Conservation (phyloP, 2,888 invertebrate genomes). For the Nemurella pictetii region DNA sequence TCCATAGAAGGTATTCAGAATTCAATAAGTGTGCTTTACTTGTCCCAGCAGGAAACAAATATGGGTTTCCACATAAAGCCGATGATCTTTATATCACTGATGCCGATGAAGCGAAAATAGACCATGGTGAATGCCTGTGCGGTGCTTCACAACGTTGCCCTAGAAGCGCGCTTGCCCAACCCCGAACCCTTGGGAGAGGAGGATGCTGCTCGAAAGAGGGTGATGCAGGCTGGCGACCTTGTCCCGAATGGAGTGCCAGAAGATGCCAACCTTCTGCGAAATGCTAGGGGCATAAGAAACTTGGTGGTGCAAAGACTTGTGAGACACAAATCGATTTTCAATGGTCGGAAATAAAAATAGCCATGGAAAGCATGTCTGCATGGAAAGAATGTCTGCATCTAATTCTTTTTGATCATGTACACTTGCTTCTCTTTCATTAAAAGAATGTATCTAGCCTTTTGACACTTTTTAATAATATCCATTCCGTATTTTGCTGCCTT, state of each 20-base stretch:
- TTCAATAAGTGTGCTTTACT: too few species aligned
- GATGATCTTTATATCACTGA: too few species aligned
- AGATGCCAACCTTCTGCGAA: not conserved
- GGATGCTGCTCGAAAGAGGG: not conserved
- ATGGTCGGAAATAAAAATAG: too few species aligned
- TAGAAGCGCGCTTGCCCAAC: not conserved
- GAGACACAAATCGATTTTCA: too few species aligned
- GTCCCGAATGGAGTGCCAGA: not conserved
- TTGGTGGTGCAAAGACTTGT: not conserved
- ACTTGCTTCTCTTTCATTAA: not conserved
- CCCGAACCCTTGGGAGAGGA: not conserved
- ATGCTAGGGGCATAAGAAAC: not conserved
- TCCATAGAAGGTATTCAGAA: too few species aligned
- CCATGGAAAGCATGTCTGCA: too few species aligned
- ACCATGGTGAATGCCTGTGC: conserved; percentile 22
- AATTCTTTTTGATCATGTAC: not conserved
- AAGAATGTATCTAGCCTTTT: not conserved
- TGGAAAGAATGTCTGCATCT: too few species aligned
- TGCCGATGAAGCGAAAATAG: too few species aligned
- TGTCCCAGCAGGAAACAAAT: too few species aligned
- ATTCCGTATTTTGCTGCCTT: too few species aligned
- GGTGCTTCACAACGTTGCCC: conserved; percentile 24
- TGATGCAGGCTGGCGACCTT: not conserved
- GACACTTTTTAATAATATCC: too few species aligned
- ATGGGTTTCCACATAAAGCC: too few species aligned